Conservation (phyloP, 2,797 vertebrate species). For the Acestrorhynchus altus region DNA sequence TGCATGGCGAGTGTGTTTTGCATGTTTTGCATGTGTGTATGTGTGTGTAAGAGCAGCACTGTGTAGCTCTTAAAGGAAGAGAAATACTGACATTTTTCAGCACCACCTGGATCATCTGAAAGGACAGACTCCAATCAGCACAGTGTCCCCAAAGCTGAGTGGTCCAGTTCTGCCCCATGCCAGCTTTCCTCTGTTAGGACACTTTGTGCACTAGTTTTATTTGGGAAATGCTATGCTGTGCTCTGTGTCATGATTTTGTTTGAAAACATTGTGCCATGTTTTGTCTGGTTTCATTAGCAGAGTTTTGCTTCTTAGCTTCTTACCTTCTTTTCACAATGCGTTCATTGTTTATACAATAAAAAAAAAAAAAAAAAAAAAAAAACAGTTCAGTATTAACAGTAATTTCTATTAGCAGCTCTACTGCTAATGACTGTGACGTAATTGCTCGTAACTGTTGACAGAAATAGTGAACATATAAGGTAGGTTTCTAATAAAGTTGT, state of each 20-base stretch:
- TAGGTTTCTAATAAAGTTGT: too few relatives aligned
- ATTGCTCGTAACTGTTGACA: too few relatives aligned
- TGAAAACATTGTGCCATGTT: not conserved
- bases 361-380: too few relatives aligned
- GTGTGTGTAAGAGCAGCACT: slow-evolving; percentile 68
- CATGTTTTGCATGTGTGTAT: slow-evolving; percentile 49
- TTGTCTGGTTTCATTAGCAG: not conserved
- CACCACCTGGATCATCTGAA: slow-evolving; percentile 25
- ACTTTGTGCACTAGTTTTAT: slow-evolving; percentile 1
- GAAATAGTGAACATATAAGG: too few relatives aligned
- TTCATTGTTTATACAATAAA: not conserved
- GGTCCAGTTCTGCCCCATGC: not conserved
- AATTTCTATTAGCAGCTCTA: too few relatives aligned
- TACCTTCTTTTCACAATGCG: not conserved
- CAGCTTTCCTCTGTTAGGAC: slow-evolving; percentile 11
- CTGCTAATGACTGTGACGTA: too few relatives aligned
- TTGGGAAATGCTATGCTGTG: not conserved
- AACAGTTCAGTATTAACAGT: too few relatives aligned
- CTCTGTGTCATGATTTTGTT: not conserved
- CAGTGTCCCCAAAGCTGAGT: slow-evolving; percentile 5
- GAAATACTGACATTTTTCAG: slow-evolving; percentile 80
- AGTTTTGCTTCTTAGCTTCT: not conserved
- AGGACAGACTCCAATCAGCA: slow-evolving; percentile 18
- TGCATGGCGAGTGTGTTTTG: slow-evolving; percentile 68
- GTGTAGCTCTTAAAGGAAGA: slow-evolving; percentile 60